These are phyloP conservation scores for Cephus cinctus DNA, from an alignment of 1,140 invertebrate genomes.

Conservation along the genomic window DNA sequence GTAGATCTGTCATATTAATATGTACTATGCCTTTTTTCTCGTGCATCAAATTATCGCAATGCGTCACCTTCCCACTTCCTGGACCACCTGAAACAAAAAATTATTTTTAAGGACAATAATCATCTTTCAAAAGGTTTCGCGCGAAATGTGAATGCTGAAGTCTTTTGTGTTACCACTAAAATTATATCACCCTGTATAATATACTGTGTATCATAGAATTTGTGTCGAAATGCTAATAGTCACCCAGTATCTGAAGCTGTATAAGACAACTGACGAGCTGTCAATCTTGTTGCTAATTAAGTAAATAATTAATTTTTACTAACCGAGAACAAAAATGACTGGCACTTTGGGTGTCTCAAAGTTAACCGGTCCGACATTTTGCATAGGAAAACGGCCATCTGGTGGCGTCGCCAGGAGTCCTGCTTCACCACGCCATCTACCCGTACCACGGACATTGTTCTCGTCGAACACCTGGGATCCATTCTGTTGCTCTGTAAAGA, in stretches of 20 bases:
- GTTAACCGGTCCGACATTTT: constrained; percentile 75
- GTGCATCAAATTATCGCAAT: constrained; percentile 85
- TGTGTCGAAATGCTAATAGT: too few relatives aligned
- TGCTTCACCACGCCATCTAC: constrained; percentile 50
- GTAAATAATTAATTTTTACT: constrained; percentile 29
- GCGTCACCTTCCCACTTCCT: constrained; percentile 89
- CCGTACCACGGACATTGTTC: constrained; percentile 53
- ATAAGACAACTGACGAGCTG: too few relatives aligned
- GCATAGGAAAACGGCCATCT: constrained; percentile 67
- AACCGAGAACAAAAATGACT: constrained; percentile 84
- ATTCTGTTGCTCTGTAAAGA: constrained; percentile 71
- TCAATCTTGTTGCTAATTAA: too few relatives aligned
- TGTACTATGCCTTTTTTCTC: constrained; percentile 80
- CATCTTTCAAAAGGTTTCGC: neutral
- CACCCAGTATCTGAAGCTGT: too few relatives aligned
- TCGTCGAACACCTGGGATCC: constrained; percentile 70
- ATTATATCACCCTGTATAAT: too few relatives aligned
- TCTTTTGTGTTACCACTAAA: too few relatives aligned
- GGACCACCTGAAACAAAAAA: constrained; percentile 68
- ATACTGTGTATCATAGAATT: too few relatives aligned
- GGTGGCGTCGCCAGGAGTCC: constrained; percentile 60
- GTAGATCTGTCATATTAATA: constrained; percentile 87
- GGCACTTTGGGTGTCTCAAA: constrained; percentile 81
- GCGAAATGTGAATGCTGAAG: neutral
- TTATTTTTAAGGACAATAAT: neutral